These are phyloP conservation scores for Kryptolebias ocellatus DNA, from an alignment of 2,797 vertebrate species.

Conservation along the genomic window DNA sequence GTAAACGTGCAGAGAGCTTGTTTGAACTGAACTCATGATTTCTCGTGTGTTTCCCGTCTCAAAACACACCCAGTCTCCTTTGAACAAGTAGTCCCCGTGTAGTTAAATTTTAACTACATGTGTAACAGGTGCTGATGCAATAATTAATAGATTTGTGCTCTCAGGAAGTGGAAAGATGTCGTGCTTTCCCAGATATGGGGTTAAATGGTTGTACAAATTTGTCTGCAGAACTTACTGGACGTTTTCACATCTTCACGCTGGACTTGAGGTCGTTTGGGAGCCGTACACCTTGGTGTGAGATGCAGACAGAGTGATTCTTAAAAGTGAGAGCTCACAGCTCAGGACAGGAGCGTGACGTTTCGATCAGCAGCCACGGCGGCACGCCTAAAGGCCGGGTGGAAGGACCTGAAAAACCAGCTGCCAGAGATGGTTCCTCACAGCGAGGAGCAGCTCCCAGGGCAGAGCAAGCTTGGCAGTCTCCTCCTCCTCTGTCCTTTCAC, in stretches of 20 bases:
- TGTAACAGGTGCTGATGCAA: constrained; percentile 20
- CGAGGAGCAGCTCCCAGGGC: constrained; percentile 22
- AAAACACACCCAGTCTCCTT: constrained; percentile 54
- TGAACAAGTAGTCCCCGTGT: constrained; percentile 37
- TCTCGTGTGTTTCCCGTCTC: background rate
- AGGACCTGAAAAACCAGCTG: constrained; percentile 86
- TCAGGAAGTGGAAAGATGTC: background rate
- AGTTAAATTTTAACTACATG: constrained; percentile 61
- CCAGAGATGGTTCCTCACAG: constrained; percentile 59
- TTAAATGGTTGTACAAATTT: background rate
- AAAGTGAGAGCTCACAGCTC: constrained; percentile 23
- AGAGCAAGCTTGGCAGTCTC: constrained; percentile 43
- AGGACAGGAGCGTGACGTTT: constrained; percentile 39
- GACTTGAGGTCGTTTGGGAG: no score
- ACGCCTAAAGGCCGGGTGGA: constrained; percentile 67
- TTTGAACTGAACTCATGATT: constrained; percentile 26
- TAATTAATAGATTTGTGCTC: constrained; percentile 29
- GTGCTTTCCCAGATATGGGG: background rate
- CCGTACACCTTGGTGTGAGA: background rate
- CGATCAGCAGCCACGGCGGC: constrained; percentile 46
- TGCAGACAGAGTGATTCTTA: constrained; percentile 15
- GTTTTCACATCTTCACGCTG: background rate
- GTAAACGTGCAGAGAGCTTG: constrained; percentile 1
- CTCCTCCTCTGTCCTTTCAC: constrained; percentile 50
- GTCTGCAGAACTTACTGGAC: background rate